A percentile compares a stretch with the other conserved stretches of the same genome.
phyloP scores from a whole-genome alignment of 2,113 vertebrate species.

The Symphodus melops region DNA sequence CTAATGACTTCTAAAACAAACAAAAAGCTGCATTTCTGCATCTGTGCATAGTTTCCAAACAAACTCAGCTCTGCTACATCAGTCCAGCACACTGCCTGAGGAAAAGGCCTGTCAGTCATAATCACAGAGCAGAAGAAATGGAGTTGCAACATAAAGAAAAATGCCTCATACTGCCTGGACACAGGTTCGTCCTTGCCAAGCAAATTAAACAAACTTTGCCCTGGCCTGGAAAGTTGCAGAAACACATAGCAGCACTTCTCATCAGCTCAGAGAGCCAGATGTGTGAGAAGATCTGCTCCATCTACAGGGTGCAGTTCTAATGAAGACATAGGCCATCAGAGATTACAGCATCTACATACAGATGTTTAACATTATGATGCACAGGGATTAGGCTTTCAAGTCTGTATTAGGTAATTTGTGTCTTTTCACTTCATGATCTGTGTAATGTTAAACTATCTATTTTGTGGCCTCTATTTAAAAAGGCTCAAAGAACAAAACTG shows the following conservation, averaged over 20 bases:
- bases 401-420: background rate
- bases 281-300: constrained; percentile 51
- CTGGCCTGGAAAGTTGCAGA: constrained; percentile 64
- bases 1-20: constrained; percentile 25
- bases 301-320: constrained; percentile 31
- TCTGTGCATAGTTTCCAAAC: constrained; percentile 42
- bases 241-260: constrained; percentile 56
- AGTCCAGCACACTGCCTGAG: constrained; percentile 43
- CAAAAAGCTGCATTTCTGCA: constrained; percentile 2
- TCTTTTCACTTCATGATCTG: constrained; percentile 9
- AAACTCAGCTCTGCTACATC: constrained; percentile 34
- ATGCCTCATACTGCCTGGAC: constrained; percentile 52
- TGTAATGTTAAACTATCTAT: constrained; percentile 1
- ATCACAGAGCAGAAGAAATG: constrained; percentile 39
- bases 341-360: constrained; percentile 23
- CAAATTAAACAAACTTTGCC: constrained; percentile 69
- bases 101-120: constrained; percentile 65
- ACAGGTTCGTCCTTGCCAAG: constrained; percentile 67
- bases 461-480: background rate
- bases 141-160: constrained; percentile 48
- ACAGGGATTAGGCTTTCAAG: constrained; percentile 5
- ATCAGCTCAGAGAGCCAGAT: constrained; percentile 65
- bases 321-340: constrained; percentile 56
- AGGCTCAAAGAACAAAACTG: background rate
- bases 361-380: constrained; percentile 42